Evolutionary conservation across 2,113 vertebrate genomes (phyloP).

Genomic region (Toxotes chatareus): DNA sequence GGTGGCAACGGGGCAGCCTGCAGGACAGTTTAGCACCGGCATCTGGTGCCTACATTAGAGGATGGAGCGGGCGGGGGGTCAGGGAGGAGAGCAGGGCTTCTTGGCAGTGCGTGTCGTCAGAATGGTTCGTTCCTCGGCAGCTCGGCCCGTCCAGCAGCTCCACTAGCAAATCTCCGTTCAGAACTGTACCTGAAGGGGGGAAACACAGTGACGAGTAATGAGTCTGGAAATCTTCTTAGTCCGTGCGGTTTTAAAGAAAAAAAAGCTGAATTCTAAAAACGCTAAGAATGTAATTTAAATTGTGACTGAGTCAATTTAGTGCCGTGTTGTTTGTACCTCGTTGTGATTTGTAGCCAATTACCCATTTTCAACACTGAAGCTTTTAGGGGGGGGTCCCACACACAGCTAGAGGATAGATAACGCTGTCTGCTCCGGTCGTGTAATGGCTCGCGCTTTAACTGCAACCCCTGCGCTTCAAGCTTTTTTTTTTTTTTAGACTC

Average conservation of each 20-base stretch:
- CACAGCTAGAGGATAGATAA: too few species aligned
- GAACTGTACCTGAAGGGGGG: constrained; percentile 69
- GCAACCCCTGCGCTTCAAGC: too few species aligned
- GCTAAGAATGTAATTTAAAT: neutral
- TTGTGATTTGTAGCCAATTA: neutral
- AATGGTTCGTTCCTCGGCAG: constrained; percentile 62
- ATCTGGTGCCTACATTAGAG: constrained; percentile 69
- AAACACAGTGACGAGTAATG: neutral
- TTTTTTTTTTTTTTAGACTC: too few species aligned
- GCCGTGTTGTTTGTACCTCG: neutral
- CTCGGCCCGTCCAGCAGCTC: constrained; percentile 57
- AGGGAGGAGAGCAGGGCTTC: constrained; percentile 71
- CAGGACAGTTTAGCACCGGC: constrained; percentile 79
- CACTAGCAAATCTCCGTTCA: constrained; percentile 47
- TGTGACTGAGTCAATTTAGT: neutral
- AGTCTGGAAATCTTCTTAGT: neutral
- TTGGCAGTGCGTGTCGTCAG: constrained; percentile 84
- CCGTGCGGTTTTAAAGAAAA: neutral
- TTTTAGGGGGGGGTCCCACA: too few species aligned
- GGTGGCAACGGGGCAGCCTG: constrained; percentile 72
- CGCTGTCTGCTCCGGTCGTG: too few species aligned
- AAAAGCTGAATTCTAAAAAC: neutral
- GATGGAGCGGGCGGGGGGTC: neutral
- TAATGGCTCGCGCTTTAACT: too few species aligned
- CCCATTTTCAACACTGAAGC: too few species aligned